Evolutionary conservation across 1,140 invertebrate genomes (phyloP), one percentile per base, ranked within the genome.

Genomic region (Drosophila ambigua): DNA sequence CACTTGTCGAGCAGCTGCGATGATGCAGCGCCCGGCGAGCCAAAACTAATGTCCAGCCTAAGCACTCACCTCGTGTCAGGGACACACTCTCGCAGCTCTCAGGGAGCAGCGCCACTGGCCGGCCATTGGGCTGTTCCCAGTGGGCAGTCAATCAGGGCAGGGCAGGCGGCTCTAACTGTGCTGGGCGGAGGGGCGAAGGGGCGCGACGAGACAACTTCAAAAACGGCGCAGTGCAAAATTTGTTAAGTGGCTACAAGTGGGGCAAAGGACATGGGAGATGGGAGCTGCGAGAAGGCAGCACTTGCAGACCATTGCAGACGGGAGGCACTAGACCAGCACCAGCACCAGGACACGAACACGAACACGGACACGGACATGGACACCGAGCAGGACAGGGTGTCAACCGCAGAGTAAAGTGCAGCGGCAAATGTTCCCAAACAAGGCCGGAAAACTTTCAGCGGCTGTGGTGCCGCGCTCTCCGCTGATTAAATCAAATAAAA

Each of bases 201-300:
- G 49, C 49, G 49, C 31, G 50, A 71, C 51, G 66, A 64, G 66
- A 74, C 72, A 74, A 60, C 60, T 75, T 75, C 35, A 65, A 78
- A 71, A 83, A 66, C 72, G 78, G 62, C 65, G 58, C 50, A 41
- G 73, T 43, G 67, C 41, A 64, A 79, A 82, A 75, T 79, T 79
- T 74, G 71, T 67, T 79, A 75, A 83, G 71, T 83, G 79, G 64
- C 79, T 60, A 75, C 64, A 78, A 64, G 64, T 83, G 68, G 79
- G 35, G 59, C 77, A 58, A 46, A 59, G 75, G 53, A 58, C 75
- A 59, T 51, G 61, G 35, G 11, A 39, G 11, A 39, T 4, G 61
- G 35, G 11, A 39, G 11, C 13, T 4, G 20, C 20, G 20, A 20
- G 20, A 20, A 2, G 35, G 35, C 11, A 39, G 2, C 6, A 28